A percentile compares a stretch with the other conserved stretches of the same genome.
Conservation (phyloP, 2,113 vertebrate species). For the Tragelaphus imberbis region DNA sequence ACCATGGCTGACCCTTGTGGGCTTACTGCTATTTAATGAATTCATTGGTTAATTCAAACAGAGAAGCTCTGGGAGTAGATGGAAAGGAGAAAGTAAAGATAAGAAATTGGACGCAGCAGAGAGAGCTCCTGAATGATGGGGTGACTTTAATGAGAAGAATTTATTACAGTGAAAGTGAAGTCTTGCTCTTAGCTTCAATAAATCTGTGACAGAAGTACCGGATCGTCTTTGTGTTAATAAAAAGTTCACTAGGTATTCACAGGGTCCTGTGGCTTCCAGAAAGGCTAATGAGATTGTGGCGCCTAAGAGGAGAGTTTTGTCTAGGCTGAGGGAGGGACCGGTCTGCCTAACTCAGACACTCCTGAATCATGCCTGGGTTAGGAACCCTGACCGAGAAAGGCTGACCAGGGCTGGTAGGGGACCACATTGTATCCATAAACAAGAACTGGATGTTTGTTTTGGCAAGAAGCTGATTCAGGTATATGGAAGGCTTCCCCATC, state of each 20-base stretch:
- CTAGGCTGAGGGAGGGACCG: background rate
- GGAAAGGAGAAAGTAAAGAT: background rate
- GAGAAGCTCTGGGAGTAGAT: background rate
- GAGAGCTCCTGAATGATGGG: background rate
- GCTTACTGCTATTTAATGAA: background rate
- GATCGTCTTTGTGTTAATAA: background rate
- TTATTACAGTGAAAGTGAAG: background rate
- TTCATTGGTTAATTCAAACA: background rate
- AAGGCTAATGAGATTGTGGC: background rate
- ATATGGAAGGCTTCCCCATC: background rate
- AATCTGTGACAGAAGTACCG: background rate
- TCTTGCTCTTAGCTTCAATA: background rate
- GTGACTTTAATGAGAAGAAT: background rate
- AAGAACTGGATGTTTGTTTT: background rate
- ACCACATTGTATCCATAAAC: background rate
- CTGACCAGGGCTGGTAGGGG: background rate
- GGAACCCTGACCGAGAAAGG: background rate
- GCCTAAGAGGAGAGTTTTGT: background rate
- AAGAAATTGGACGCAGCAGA: background rate
- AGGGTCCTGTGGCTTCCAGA: background rate
- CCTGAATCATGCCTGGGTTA: background rate
- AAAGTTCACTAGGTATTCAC: background rate
- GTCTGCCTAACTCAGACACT: background rate
- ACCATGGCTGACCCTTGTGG: background rate
- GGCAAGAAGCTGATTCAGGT: background rate